Percentiles rank a stretch among this genome's conserved stretches.
phyloP scores from a whole-genome alignment of 2,113 vertebrate genomes.

The Rana temporaria region DNA sequence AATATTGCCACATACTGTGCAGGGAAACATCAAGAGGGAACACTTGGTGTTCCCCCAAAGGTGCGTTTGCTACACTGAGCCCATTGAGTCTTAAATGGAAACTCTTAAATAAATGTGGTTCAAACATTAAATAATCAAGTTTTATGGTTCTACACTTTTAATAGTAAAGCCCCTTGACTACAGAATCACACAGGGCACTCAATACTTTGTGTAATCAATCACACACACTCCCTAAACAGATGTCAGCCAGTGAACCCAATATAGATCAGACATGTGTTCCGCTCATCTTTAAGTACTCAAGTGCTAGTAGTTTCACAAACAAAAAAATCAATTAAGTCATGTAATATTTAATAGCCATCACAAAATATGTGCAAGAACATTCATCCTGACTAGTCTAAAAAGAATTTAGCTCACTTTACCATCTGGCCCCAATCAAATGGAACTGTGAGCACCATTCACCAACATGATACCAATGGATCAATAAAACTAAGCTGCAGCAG shows the following conservation, averaged over 20 bases:
- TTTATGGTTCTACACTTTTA: no score
- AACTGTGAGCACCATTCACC: not conserved
- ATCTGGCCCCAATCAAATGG: not conserved
- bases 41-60: no score
- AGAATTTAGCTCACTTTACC: conserved; percentile 2
- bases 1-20: no score
- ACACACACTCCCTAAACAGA: conserved; percentile 74
- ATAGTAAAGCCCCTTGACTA: no score
- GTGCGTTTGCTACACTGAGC: no score
- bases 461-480: not conserved
- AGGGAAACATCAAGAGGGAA: no score
- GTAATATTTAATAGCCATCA: conserved; percentile 64
- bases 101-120: no score
- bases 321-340: conserved; percentile 63
- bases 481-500: not conserved
- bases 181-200: conserved; percentile 52
- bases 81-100: no score
- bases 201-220: conserved; percentile 81
- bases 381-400: not conserved
- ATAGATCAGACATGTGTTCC: conserved; percentile 72
- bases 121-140: no score
- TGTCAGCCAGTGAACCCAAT: conserved; percentile 78
- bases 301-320: conserved; percentile 42
- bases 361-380: conserved; percentile 60
- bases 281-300: conserved; percentile 70